Evolutionary conservation across 2,797 vertebrate genomes (phyloP), one percentile per base, ranked within the genome.

Genomic region (Enteromius viviparus): DNA sequence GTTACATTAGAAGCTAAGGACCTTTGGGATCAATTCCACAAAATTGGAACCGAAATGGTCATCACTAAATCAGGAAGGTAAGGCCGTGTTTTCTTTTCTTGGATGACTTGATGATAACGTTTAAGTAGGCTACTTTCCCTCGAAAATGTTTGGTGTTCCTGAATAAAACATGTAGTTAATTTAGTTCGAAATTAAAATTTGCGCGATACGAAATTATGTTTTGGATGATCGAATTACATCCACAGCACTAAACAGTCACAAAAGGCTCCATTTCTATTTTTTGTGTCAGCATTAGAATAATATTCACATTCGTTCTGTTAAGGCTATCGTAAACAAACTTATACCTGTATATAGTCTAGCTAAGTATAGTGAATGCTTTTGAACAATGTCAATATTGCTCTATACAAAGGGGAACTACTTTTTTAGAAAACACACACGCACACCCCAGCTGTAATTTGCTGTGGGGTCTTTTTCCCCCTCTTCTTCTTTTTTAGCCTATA

Each of bases 21-120:
- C 55, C 94, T 99, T 80, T 99, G 98, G 98, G 96, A 96, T 68
- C 96, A 98, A 87, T 99, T 99, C 93, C 97, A 99, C 93, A 97
- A 97, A 91, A 94, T 96, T 89, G 97, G 97, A 83, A 99, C 98
- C 0, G 98, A 99, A 92, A 99, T 99, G 98, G 98, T 99, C 85
- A 98, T 99, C 85, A 99, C 98, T 37, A 99, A 98, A 93, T 99
- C 98, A 0, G 98, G 98, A 93, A 97, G 98, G 98, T 97, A 93
- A 92, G 95, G 40, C 32, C 26, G 23, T 60, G 64, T 11, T 53
- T 75, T 0, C 40, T n/a, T 2, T 1, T 6, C 2, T 60, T 69
- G 5, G 23, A 26, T 17, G n/a, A 49, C 45, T 29, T 29, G 15
- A 37, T 23, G 4, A 37, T 51, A 11, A 32, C 7, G 26, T 60